A percentile compares a stretch with the other conserved stretches of the same genome.
Evolutionary conservation across 2,113 vertebrate species (phyloP).

Genomic region (Tachuris rubrigastra): DNA sequence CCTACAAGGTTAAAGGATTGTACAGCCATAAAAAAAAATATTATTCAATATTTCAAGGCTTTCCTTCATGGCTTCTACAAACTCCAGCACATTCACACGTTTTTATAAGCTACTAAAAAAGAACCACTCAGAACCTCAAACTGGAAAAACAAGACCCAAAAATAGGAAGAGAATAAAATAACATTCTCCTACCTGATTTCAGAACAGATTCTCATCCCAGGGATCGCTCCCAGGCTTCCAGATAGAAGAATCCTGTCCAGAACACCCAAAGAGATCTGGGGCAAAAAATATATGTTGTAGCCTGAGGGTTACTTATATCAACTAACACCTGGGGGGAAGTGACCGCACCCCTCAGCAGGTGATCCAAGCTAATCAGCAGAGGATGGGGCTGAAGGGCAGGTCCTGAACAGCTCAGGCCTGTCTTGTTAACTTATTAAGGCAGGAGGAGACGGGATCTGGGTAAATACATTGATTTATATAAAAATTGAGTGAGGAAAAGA

Average conservation of each 20-base stretch:
- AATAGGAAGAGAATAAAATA: accelerated
- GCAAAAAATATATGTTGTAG: accelerated
- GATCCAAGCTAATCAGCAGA: neutral
- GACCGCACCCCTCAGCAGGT: neutral
- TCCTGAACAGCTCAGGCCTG: neutral
- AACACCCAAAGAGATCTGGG: accelerated
- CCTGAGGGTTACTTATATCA: neutral
- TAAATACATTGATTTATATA: too few species aligned
- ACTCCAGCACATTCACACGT: neutral
- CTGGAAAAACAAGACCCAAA: neutral
- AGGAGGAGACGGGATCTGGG: neutral
- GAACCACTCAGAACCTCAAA: accelerated
- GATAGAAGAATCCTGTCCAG: accelerated
- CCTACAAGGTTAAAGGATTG: neutral
- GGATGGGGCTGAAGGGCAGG: neutral
- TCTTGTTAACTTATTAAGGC: neutral
- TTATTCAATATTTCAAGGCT: neutral
- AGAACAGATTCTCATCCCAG: accelerated
- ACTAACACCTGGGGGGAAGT: accelerated
- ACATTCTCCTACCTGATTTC: neutral
- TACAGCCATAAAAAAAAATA: neutral
- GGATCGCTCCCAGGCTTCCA: accelerated
- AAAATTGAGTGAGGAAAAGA: neutral
- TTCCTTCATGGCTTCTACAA: neutral
- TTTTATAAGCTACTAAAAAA: neutral